Conservation (phyloP, 2,113 vertebrate species). For the Aviceda subcristata region DNA sequence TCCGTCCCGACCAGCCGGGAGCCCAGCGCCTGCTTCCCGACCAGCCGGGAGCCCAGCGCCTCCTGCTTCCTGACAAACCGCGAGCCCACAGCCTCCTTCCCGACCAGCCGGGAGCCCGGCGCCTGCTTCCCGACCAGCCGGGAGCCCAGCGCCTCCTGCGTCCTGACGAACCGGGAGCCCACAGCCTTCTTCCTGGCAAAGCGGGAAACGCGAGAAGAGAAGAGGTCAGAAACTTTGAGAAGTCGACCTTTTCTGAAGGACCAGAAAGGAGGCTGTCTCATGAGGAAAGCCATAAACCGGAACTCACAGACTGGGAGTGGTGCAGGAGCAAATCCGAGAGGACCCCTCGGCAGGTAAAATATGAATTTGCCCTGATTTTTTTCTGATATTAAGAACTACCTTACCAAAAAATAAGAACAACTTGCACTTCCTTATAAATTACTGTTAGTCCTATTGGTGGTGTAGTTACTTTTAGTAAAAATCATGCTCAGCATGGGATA, state of each 20-base stretch:
- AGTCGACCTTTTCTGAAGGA: constrained; percentile 69
- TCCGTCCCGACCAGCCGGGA: too few relatives aligned
- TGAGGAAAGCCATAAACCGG: constrained; percentile 81
- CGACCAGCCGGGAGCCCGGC: too few relatives aligned
- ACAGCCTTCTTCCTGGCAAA: not conserved
- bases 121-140: too few relatives aligned
- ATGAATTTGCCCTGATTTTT: not conserved
- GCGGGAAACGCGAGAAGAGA: not conserved
- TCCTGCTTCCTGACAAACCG: too few relatives aligned
- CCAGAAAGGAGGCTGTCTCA: constrained; percentile 85
- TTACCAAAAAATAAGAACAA: accelerated
- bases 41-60: too few relatives aligned
- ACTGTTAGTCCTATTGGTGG: accelerated
- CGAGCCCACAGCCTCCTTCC: too few relatives aligned
- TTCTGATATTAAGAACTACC: not conserved
- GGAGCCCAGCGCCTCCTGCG: too few relatives aligned
- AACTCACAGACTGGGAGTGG: constrained; percentile 95
- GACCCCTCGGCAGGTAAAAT: constrained; percentile 89
- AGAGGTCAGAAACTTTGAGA: constrained; percentile 59
- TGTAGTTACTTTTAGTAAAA: not conserved
- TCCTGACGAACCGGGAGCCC: not conserved
- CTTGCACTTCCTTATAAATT: not conserved
- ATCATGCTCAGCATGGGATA: accelerated
- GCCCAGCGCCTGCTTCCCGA: too few relatives aligned
- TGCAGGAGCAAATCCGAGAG: constrained; percentile 94